Evolutionary conservation across 1,140 invertebrate species (phyloP).

Genomic region (Wasmannia auropunctata): DNA sequence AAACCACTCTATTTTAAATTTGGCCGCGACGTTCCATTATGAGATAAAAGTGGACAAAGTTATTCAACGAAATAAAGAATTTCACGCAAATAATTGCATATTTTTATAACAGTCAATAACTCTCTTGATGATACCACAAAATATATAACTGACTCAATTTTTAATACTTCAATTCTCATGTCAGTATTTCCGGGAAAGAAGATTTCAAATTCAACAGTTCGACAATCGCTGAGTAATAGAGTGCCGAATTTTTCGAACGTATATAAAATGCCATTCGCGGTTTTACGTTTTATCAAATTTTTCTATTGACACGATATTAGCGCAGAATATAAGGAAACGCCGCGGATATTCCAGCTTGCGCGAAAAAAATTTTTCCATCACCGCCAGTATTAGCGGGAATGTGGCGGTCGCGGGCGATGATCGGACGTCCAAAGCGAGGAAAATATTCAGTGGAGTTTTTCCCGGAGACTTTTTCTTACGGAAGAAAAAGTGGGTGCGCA

Average conservation of each 20-base stretch:
- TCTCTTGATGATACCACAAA: not conserved
- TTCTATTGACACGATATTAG: slow-evolving; percentile 25
- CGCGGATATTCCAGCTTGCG: not conserved
- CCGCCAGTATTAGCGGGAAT: slow-evolving; percentile 72
- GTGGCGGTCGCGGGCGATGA: slow-evolving; percentile 74
- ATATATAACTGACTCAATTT: not conserved
- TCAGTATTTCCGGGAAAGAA: no score
- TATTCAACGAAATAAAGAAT: not conserved
- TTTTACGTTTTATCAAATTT: not conserved
- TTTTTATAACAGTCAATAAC: not conserved
- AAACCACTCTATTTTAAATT: not conserved
- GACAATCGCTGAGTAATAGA: not conserved
- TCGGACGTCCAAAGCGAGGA: slow-evolving; percentile 73
- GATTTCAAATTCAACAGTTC: not conserved
- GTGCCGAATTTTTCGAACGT: not conserved
- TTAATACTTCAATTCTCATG: not conserved
- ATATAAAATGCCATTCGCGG: not conserved
- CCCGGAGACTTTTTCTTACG: slow-evolving; percentile 75
- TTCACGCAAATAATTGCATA: not conserved
- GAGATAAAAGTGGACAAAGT: not conserved
- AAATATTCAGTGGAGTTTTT: slow-evolving; percentile 80
- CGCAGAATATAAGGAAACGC: not conserved
- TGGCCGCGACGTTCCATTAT: no score
- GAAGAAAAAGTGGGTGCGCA: slow-evolving; percentile 46
- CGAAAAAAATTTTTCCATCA: slow-evolving; percentile 76